Base-by-base conservation (phyloP, 2,113 vertebrate genomes). In the Struthio camelus region DNA sequence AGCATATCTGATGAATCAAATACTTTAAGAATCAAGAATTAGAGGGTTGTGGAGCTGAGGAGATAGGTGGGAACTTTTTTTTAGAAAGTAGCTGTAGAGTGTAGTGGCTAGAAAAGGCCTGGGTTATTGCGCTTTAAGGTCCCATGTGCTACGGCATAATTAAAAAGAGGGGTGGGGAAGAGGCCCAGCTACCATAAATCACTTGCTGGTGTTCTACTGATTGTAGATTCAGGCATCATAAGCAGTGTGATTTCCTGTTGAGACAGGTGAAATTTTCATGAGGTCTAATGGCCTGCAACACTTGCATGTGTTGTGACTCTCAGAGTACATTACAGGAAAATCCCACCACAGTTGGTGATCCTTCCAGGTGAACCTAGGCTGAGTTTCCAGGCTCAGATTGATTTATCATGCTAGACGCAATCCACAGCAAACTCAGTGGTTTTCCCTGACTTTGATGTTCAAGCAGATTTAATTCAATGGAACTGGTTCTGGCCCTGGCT, bases 371-470 rank as follows among this genome's bases (percentile, higher is more conserved):
- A 96, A 95, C n/a, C 53, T 50, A 71, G 85, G 66, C 87, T 89
- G 20, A 0, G 0, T 87, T 91, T 93, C 91, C 93, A 82, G 66
- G 58, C n/a, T 65, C 19, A 14, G 34, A 69, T 72, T 88, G 84
- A 87, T 94, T 96, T 91, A 58, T 34, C 42, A n/a, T 6, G 28
- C 9, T 30, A 61, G 46, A 58, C 8, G 53, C 85, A 70, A 64
- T 46, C 58, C 50, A 48, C 44, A 73, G 48, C 66, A 83, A 87
- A 24, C 30, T 82, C 30, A 6, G 75, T 65, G 58, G 11, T 79
- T 96, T 96, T 91, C 78, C 51, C 87, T 72, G 42, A 66, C 70
- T 94, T 96, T 95, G 85, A 82, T 93, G 66, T 73, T 94, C 48
- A 70, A 80, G 40, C n/a, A 69, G 81, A 80, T 91, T 82, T 69